Conservation (phyloP, 2,113 vertebrate genomes). For the Gracilinanus agilis region DNA sequence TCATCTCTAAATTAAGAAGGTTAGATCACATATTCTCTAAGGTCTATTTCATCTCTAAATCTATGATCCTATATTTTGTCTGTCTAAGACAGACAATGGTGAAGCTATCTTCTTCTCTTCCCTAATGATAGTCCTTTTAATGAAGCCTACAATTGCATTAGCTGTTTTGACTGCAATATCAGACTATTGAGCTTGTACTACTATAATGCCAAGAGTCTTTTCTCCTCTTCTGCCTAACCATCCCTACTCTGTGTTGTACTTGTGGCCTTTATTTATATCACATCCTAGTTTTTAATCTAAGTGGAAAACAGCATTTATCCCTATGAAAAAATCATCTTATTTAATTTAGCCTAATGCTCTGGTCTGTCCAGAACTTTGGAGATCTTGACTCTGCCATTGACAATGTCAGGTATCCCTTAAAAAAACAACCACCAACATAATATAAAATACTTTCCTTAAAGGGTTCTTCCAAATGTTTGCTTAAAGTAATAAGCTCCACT, state of each 20-base stretch:
- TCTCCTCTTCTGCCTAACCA: neutral
- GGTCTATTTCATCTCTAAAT: neutral
- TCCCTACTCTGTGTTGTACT: neutral
- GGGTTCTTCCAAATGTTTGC: neutral
- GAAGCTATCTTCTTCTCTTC: neutral
- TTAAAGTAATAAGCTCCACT: neutral
- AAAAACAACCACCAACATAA: neutral
- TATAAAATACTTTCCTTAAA: neutral
- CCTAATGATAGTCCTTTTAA: neutral
- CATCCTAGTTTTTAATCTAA: neutral
- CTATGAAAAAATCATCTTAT: neutral
- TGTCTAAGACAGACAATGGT: neutral
- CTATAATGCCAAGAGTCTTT: neutral
- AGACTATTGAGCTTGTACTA: too few relatives aligned
- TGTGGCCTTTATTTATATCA: neutral
- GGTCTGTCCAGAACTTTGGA: neutral
- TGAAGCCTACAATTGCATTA: neutral
- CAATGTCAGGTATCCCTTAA: neutral
- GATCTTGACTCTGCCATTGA: neutral
- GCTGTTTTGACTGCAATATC: neutral
- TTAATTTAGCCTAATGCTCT: neutral
- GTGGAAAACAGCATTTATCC: neutral
- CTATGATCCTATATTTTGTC: neutral
- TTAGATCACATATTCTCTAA: neutral
- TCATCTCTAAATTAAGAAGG: neutral